A percentile compares a stretch with the other conserved stretches of the same genome.
phyloP scores from a whole-genome alignment of 2,888 invertebrate species.

The Proisotoma minuta region DNA sequence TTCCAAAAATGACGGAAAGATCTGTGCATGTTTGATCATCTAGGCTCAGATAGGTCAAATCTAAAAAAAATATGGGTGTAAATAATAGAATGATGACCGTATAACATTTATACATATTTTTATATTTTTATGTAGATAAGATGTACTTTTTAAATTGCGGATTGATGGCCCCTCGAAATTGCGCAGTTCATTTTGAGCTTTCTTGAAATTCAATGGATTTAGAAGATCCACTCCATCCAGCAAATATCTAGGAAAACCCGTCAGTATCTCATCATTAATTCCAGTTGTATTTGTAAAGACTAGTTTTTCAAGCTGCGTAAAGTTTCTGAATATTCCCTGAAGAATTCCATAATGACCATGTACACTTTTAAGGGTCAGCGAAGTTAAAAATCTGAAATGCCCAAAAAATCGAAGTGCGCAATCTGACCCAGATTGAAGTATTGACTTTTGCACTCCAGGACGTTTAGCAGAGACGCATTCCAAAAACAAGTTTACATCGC shows the following conservation, averaged over 20 bases:
- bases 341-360: conserved; percentile 34
- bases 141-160: conserved; percentile 27
- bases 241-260: conserved; percentile 26
- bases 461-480: conserved; percentile 15
- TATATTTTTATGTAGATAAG: neutral
- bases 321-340: conserved; percentile 30
- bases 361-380: conserved; percentile 23
- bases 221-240: conserved; percentile 29
- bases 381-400: conserved; percentile 26
- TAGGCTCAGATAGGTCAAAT: conserved; percentile 24
- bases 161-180: conserved; percentile 12
- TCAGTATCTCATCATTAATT: conserved; percentile 30
- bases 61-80: conserved; percentile 11
- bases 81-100: neutral
- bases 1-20: conserved; percentile 29
- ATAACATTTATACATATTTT: neutral
- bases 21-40: conserved; percentile 34
- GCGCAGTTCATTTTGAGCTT: conserved; percentile 1
- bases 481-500: conserved; percentile 32
- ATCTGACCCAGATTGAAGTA: conserved; percentile 29
- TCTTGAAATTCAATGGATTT: conserved; percentile 25
- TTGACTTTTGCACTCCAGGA: conserved; percentile 24
- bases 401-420: conserved; percentile 25
- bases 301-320: conserved; percentile 24
- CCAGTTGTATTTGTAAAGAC: conserved; percentile 25